Evolutionary conservation across 2,888 invertebrate species (phyloP).

Genomic region (Melanchra persicariae): DNA sequence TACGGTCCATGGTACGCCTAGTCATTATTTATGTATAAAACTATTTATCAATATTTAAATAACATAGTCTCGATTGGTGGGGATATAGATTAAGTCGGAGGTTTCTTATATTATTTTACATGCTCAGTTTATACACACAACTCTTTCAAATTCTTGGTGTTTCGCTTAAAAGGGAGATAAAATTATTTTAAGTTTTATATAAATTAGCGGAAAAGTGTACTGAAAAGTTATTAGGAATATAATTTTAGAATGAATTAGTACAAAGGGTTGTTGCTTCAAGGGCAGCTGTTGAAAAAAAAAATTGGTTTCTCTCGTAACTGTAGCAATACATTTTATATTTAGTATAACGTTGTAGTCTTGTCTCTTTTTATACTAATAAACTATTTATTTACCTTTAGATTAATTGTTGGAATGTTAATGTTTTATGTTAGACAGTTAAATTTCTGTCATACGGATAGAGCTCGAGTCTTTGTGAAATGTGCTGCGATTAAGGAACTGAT

Average conservation of each 20-base stretch:
- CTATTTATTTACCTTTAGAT: conserved; percentile 81
- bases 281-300: conserved; percentile 72
- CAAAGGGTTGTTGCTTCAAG: conserved; percentile 77
- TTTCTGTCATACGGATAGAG: conserved; percentile 63
- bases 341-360: conserved; percentile 79
- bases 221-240: conserved; percentile 65
- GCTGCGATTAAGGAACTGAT: conserved; percentile 47
- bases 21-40: conserved; percentile 88
- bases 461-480: conserved; percentile 64
- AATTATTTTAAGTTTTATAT: conserved; percentile 63
- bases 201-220: conserved; percentile 71
- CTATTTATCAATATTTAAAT: conserved; percentile 82
- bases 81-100: conserved; percentile 75
- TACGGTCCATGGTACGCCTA: conserved; percentile 88
- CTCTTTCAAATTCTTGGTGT: conserved; percentile 59
- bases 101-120: conserved; percentile 72
- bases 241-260: conserved; percentile 80
- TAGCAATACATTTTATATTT: conserved; percentile 80
- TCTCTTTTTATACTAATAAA: conserved; percentile 75
- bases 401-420: conserved; percentile 84
- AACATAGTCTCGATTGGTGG: conserved; percentile 79
- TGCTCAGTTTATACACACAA: conserved; percentile 71
- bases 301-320: conserved; percentile 82
- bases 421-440: conserved; percentile 77
- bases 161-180: conserved; percentile 55